Base-by-base conservation (phyloP, 2,888 invertebrate genomes). In the Melipona bicolor region DNA sequence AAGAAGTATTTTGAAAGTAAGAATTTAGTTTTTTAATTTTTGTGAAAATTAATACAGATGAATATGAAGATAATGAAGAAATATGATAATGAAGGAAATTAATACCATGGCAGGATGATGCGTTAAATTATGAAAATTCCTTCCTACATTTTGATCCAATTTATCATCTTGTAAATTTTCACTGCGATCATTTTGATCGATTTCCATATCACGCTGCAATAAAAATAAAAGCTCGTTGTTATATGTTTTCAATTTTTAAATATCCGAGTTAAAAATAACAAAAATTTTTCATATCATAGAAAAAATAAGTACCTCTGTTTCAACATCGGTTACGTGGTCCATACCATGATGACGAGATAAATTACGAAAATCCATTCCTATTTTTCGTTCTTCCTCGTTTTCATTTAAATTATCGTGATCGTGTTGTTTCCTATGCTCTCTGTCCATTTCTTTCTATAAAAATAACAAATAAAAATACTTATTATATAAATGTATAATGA, bases 51-150 rank as follows among this genome's bases (percentile, higher is more conserved):
- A 64, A 74, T 71, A 64, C 1, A 49, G 24, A 27, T 27, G 27
- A 1, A 27, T 27, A 27, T 27, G 27, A 27, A 27, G 27, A 27
- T 27, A 27, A 27, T 27, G 27, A 1, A 27, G 27, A 27, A 27
- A 27, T 27, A 27, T 27, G 27, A 27, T 27, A 27, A 27, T 27
- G 27, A 27, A 27, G 27, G 1, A 27, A 27, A 27, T 27, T 27
- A 27, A 87, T 68, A 94, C 93, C 92, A 93, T 92, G 69, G 91
- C 92, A 43, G 93, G 91, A 83, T 93, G 93, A 72, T 93, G 92
- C 17, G 90, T 92, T 79, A 93, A 90, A 88, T 88, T 91, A 71
- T 92, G 91, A 87, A 93, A 91, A 86, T 94, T 94, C 67, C 93
- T 90, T 65, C 91, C 93, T 68, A 94, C 77, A 82, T 92, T 93